Evolutionary conservation across 2,888 invertebrate genomes (phyloP), one percentile per base, ranked within the genome.

Genomic region (Ganaspis brasiliensis): DNA sequence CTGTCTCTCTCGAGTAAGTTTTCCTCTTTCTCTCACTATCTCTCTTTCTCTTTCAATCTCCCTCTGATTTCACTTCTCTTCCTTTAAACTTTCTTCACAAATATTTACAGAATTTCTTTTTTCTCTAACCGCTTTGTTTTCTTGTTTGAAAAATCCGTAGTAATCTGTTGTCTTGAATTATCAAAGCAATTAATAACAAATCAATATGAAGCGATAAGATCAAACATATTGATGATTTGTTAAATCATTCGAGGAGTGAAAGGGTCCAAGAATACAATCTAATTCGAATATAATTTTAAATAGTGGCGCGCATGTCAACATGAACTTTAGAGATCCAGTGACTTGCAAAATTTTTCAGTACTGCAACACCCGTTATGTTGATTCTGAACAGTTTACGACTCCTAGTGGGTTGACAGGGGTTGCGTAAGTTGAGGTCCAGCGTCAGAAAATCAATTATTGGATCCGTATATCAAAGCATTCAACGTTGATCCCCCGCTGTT

Each of bases 361-460:
- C 16, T 67, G 45, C 45, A 45, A 67, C 45, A 67, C 45, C 67
- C 67, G 67, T 45, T 67, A 67, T 45, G 45, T 63, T 63, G 63
- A 40, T 49, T 72, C n/a, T 6, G 21, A 63, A 40, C 63, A 24
- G 40, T 63, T 63, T 63, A 45, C 49, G 74, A 55, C n/a, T 26
- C 55, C 19, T 61, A 78, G 79, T 73, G 81, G n/a, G 79, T 79
- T 79, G 79, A 79, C 79, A 73, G 79, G 77, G 85, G 80, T 89
- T 88, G 85, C 87, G 85, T 87, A 88, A 89, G 87, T 85, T 82
- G 80, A 84, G 83, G 80, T 82, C 82, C 83, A 83, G 84, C 85
- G 86, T 87, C 86, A 86, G 83, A 83, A 86, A 88, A 89, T 89
- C 89, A 88, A 89, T 89, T 89, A 89, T 89, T 87, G 85, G 86